Percentiles rank a stretch among this genome's conserved stretches.
Conservation (phyloP, 2,888 invertebrate genomes). For the Drosophila mettleri region DNA sequence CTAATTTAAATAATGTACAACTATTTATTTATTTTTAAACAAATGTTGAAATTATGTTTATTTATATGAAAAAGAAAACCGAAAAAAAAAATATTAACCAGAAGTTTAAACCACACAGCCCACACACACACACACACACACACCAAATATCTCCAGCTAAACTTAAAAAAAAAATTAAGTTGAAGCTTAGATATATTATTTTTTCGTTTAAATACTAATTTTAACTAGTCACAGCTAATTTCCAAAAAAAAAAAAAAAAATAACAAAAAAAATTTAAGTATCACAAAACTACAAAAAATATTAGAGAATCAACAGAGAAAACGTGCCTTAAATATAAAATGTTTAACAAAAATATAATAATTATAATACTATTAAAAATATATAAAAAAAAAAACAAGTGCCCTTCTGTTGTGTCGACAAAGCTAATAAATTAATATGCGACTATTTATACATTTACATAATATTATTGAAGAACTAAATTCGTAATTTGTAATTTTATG, state of each 20-base stretch:
- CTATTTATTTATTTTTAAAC: constrained; percentile 80
- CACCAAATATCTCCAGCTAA: constrained; percentile 40
- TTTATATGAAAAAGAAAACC: constrained; percentile 55
- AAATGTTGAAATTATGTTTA: constrained; percentile 78
- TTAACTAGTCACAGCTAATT: constrained; percentile 81
- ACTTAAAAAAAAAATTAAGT: constrained; percentile 36
- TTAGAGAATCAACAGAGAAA: constrained; percentile 46
- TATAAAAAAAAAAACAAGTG: constrained; percentile 34
- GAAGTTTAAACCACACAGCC: constrained; percentile 37
- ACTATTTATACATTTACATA: constrained; percentile 32
- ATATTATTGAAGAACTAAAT: constrained; percentile 44
- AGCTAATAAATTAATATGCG: constrained; percentile 43
- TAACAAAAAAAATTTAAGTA: constrained; percentile 24
- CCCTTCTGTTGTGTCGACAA: constrained; percentile 57
- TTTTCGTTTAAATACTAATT: constrained; percentile 77
- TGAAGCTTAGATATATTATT: constrained; percentile 49
- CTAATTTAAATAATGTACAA: constrained; percentile 71
- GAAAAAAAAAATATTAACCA: constrained; percentile 54
- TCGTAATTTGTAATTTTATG: constrained; percentile 48
- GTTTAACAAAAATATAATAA: constrained; percentile 42
- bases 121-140: constrained; percentile 38
- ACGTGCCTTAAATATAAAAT: constrained; percentile 70
- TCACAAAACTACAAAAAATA: constrained; percentile 16
- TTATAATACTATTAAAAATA: constrained; percentile 19
- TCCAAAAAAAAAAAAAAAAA: constrained; percentile 64